Evolutionary conservation across 2,797 vertebrate genomes (phyloP).

Genomic region (Vipera latastei): DNA sequence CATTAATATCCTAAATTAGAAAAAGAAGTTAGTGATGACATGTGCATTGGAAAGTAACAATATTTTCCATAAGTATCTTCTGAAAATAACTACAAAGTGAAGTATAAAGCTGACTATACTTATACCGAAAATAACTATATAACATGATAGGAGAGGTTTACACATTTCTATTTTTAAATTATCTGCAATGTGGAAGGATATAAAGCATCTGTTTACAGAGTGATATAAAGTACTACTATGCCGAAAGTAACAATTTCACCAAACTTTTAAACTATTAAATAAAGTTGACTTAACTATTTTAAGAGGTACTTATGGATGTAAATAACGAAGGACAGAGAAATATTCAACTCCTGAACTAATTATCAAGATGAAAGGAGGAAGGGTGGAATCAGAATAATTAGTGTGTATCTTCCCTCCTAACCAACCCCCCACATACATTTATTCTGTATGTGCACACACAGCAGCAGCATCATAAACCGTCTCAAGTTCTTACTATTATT

Average conservation of each 20-base stretch:
- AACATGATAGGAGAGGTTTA: constrained; percentile 34
- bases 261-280: constrained; percentile 49
- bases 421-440: constrained; percentile 73
- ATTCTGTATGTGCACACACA: constrained; percentile 78
- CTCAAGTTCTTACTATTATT: constrained; percentile 85
- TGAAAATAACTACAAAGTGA: constrained; percentile 42
- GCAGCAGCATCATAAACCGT: constrained; percentile 80
- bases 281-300: constrained; percentile 56
- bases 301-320: constrained; percentile 60
- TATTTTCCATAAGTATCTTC: constrained; percentile 27
- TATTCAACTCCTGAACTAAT: constrained; percentile 76
- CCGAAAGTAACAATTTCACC: constrained; percentile 49
- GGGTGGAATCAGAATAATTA: constrained; percentile 75
- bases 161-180: constrained; percentile 12
- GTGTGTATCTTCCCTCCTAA: constrained; percentile 70
- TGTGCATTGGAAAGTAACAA: constrained; percentile 23
- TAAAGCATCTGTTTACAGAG: constrained; percentile 50
- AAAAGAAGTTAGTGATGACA: constrained; percentile 47
- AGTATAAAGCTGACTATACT: background rate
- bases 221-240: constrained; percentile 24
- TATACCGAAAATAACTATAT: constrained; percentile 43
- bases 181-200: constrained; percentile 31
- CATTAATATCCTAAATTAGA: constrained; percentile 27
- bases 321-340: constrained; percentile 68
- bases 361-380: constrained; percentile 66